Percentiles rank a stretch among this genome's conserved stretches.
These are phyloP conservation scores for Therioaphis trifolii DNA, from an alignment of 2,888 invertebrate genomes.

Conservation along the genomic window DNA sequence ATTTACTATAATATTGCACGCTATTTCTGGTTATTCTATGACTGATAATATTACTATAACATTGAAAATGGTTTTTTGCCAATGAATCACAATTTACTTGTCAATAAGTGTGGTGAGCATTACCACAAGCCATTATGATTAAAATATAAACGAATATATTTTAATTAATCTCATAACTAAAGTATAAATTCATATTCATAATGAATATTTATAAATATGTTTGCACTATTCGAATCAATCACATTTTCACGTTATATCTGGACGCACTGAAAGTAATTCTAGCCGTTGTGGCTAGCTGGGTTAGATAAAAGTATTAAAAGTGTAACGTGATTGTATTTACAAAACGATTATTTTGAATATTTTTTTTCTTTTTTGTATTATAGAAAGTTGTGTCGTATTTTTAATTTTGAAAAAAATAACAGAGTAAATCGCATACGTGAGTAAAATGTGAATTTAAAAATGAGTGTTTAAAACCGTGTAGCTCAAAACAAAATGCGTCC, in stretches of 20 bases:
- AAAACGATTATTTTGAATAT: slow-evolving; percentile 27
- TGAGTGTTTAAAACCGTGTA: slow-evolving; percentile 29
- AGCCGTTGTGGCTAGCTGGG: background rate
- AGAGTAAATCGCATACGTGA: slow-evolving; percentile 7
- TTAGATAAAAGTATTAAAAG: background rate
- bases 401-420: slow-evolving; percentile 42
- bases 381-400: slow-evolving; percentile 29
- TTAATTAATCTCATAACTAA: background rate
- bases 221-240: slow-evolving; percentile 4
- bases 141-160: background rate
- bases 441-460: slow-evolving; percentile 40
- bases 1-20: too few relatives aligned
- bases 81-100: too few relatives aligned
- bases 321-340: slow-evolving; percentile 29
- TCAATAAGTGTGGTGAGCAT: background rate
- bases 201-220: background rate
- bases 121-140: background rate
- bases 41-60: too few relatives aligned
- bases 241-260: slow-evolving; percentile 6
- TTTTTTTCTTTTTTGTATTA: slow-evolving; percentile 26
- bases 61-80: too few relatives aligned
- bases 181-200: background rate
- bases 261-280: background rate
- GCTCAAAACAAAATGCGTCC: background rate
- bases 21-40: too few relatives aligned